These are phyloP conservation scores for Huso huso DNA, from an alignment of 2,797 vertebrate genomes.

Conservation along the genomic window DNA sequence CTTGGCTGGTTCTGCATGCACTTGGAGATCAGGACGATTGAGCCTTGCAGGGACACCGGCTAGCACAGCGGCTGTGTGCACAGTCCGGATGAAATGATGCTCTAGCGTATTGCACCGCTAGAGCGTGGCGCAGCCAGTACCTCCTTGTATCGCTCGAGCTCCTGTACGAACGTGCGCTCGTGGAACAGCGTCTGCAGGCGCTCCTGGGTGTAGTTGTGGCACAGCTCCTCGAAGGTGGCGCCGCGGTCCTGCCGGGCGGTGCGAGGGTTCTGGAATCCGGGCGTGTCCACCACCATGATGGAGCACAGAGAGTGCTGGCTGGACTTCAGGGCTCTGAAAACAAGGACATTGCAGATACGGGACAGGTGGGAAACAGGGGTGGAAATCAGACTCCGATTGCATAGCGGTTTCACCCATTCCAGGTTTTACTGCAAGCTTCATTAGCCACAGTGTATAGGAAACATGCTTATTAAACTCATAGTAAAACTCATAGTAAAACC, in stretches of 20 bases:
- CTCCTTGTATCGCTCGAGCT: constrained; percentile 93
- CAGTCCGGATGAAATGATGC: no score
- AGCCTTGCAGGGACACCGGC: no score
- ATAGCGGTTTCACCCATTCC: no score
- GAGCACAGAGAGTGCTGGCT: constrained; percentile 91
- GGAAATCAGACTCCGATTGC: neutral
- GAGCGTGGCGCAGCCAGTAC: constrained; percentile 44
- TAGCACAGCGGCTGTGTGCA: no score
- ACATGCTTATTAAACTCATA: no score
- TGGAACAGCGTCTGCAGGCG: constrained; percentile 89
- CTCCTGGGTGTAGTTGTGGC: constrained; percentile 95
- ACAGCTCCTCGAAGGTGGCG: constrained; percentile 92
- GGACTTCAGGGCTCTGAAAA: constrained; percentile 83
- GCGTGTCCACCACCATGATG: constrained; percentile 88
- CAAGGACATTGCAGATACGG: constrained; percentile 10
- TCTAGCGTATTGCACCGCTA: no score
- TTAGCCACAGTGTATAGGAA: no score
- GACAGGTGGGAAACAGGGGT: neutral
- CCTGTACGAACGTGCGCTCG: constrained; percentile 79
- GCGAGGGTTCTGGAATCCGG: constrained; percentile 91
- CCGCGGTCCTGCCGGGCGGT: constrained; percentile 68
- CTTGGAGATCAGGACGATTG: no score
- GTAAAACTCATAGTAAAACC: no score
- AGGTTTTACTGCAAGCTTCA: no score
- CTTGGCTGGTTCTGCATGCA: no score